phyloP scores from a whole-genome alignment of 2,888 invertebrate species.

The Dicranocentrus wangi region DNA sequence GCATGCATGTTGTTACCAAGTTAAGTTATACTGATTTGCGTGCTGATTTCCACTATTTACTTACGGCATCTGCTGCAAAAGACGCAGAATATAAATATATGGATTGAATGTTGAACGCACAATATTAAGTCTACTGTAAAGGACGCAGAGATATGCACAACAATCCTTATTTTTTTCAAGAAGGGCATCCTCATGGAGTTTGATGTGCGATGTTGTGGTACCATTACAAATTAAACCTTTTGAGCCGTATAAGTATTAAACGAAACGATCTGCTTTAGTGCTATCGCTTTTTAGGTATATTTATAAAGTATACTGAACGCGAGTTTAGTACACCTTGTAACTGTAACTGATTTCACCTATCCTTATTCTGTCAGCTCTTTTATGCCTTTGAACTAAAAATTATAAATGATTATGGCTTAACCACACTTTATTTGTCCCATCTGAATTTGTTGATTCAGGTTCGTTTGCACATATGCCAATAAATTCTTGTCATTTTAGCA shows the following conservation, averaged over 20 bases:
- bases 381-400: neutral
- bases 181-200: conserved; percentile 9
- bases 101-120: neutral
- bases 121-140: neutral
- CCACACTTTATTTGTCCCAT: no score
- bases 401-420: neutral
- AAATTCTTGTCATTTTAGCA: neutral
- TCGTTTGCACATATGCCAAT: conserved; percentile 5
- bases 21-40: conserved; percentile 50
- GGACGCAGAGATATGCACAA: neutral
- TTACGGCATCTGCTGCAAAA: neutral
- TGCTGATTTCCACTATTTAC: conserved; percentile 34
- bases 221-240: conserved; percentile 1
- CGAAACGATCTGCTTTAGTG: no score
- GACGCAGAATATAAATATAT: conserved; percentile 6
- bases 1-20: conserved; percentile 49
- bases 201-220: neutral
- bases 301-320: no score
- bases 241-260: no score
- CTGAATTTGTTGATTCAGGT: neutral
- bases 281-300: no score
- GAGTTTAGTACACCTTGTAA: no score
- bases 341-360: neutral
- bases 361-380: neutral
- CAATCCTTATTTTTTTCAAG: neutral